Evolutionary conservation across 92 coral and sea anemone genomes (phyloP), one percentile per base, ranked within the genome.

Genomic region (Zoanthus sansibaricus): DNA sequence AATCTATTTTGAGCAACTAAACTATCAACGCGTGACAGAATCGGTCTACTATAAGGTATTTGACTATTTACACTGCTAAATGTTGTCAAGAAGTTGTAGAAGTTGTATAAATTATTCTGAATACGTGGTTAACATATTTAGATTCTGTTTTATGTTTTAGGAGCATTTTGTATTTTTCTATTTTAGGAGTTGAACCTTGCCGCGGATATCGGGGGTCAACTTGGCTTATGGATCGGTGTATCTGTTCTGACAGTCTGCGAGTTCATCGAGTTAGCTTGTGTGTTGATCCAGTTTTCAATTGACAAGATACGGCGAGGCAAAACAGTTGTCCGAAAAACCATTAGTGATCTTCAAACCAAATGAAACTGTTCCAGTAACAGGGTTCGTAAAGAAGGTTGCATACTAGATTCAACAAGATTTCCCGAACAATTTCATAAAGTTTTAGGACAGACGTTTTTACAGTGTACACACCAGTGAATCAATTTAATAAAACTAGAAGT

Each of bases 151-250:
- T 37, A 37, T 4, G 2, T 37, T 4, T 2, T 2, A 37, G 4
- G 4, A 0, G 2, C 4, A 2, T 37, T 37, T 37, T 37, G 2
- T 37, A 37, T 13, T 12, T 72, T 45, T 42, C 15, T 18, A 72
- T 45, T 72, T 72, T 48, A 72, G 77, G 55, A 72, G 49, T 8
- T 42, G 56, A 72, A 72, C 77, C 77, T 72, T 16, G 77, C 77
- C 9, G 77, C 77, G n/a, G 77, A 72, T 15, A 72, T 72, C 10
- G 77, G 77, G 1, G 77, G 77, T 6, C 77, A 72, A 30, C 9
- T 72, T 12, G 77, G 77, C 17, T 45, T 72, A 30, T 72, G 77
- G 77, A 72, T 72, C 14, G 77, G 77, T 14, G 25, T 72, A 13
- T 72, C 77, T 44, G 77, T 72, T 9, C 56, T 72, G 25, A 72